Evolutionary conservation across 1,140 invertebrate species (phyloP).

Genomic region (Luehdorfia chinensis): DNA sequence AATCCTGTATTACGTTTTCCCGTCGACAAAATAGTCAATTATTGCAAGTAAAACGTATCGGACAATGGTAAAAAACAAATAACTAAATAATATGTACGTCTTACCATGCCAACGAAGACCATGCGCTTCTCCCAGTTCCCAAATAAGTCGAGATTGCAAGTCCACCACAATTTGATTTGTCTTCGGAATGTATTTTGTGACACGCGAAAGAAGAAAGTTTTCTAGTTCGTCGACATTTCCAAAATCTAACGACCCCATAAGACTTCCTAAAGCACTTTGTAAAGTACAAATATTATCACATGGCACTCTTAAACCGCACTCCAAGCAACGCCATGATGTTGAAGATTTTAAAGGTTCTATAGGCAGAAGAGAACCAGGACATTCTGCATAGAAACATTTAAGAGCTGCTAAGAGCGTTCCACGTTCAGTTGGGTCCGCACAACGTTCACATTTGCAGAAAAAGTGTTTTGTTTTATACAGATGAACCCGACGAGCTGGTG

Average conservation of each 20-base stretch:
- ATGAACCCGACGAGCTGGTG: constrained; percentile 80
- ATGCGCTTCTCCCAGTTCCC: constrained; percentile 32
- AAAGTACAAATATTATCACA: constrained; percentile 60
- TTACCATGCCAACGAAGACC: constrained; percentile 67
- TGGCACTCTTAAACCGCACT: constrained; percentile 64
- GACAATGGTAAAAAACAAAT: background rate
- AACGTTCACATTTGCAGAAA: constrained; percentile 83
- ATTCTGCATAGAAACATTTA: constrained; percentile 70
- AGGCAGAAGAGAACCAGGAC: constrained; percentile 67
- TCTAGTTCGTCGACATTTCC: constrained; percentile 66
- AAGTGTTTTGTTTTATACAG: constrained; percentile 86
- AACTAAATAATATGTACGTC: constrained; percentile 19
- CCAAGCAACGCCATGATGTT: constrained; percentile 72
- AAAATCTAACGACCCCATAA: constrained; percentile 62
- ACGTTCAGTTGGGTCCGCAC: constrained; percentile 82
- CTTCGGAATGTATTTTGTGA: constrained; percentile 68
- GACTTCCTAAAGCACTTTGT: constrained; percentile 67
- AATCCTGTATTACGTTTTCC: no score
- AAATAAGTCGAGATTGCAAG: constrained; percentile 69
- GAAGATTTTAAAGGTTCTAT: constrained; percentile 58
- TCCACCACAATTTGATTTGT: constrained; percentile 77
- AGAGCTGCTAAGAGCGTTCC: constrained; percentile 73
- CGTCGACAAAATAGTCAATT: background rate
- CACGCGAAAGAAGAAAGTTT: constrained; percentile 65
- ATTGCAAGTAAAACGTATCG: background rate